Percentiles rank a stretch among this genome's conserved stretches.
Conservation (phyloP, 2,113 vertebrate species). For the Chlorodrepanis virens region DNA sequence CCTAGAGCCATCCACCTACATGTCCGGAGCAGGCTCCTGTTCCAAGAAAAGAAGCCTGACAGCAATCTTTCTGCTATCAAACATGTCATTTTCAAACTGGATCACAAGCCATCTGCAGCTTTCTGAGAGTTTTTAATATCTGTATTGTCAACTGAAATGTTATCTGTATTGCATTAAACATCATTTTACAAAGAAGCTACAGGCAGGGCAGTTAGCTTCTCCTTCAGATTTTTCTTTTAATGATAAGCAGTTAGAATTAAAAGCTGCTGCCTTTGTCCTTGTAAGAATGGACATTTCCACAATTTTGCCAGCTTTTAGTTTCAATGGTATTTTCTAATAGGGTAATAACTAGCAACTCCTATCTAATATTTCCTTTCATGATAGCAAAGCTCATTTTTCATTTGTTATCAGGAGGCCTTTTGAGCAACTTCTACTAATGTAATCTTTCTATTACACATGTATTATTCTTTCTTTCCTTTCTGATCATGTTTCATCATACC, state of each 20-base stretch:
- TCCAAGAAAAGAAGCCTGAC: not conserved
- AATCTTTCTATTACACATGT: not conserved
- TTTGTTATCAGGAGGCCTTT: not conserved
- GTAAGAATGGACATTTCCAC: not conserved
- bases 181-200: not conserved
- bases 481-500: not conserved
- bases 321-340: not conserved
- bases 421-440: not conserved
- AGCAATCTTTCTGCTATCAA: not conserved
- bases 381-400: not conserved
- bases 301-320: not conserved
- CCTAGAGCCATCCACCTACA: not conserved
- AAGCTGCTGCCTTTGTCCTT: not conserved
- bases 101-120: not conserved
- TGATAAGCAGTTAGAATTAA: not conserved
- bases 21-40: not conserved
- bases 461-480: not conserved
- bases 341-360: not conserved
- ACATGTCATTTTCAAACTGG: not conserved
- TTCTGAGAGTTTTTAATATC: not conserved
- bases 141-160: not conserved
- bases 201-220: not conserved
- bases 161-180: not conserved
- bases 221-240: not conserved
- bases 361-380: not conserved